Conservation (phyloP, 2,113 vertebrate genomes). For the Dipodomys ordii region DNA sequence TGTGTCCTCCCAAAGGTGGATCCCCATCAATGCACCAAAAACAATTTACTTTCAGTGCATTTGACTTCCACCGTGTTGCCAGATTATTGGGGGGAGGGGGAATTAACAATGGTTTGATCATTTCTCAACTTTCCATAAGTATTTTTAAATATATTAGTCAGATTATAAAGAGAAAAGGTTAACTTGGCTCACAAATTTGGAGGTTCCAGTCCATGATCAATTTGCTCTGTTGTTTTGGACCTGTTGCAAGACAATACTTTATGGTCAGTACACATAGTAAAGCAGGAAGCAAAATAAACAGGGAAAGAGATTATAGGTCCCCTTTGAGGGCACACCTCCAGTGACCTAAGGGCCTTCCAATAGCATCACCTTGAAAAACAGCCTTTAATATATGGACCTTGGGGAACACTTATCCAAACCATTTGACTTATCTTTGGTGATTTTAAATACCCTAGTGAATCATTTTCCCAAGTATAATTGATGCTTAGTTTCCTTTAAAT, state of each 20-base stretch:
- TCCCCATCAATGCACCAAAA: not conserved
- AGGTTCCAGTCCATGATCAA: too few relatives aligned
- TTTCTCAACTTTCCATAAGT: not conserved
- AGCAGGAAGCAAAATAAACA: not conserved
- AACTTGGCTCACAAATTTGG: not conserved
- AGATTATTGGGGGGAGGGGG: not conserved
- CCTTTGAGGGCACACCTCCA: not conserved
- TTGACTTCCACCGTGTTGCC: not conserved
- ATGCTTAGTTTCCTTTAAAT: not conserved
- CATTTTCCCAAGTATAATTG: not conserved
- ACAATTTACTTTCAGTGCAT: not conserved
- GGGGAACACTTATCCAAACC: not conserved
- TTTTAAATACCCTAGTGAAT: conserved; percentile 4
- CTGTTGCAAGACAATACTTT: not conserved
- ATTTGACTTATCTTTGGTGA: not conserved
- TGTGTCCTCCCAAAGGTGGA: not conserved
- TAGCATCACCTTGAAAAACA: not conserved
- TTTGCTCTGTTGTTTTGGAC: not conserved
- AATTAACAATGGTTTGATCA: conserved; percentile 7
- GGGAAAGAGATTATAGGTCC: not conserved
- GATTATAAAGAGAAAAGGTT: not conserved
- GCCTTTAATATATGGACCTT: not conserved
- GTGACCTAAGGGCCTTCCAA: not conserved
- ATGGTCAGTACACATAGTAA: not conserved
- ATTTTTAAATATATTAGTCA: not conserved